Conservation (phyloP, 2,797 vertebrate genomes). For the Enteromius trimaculatus region DNA sequence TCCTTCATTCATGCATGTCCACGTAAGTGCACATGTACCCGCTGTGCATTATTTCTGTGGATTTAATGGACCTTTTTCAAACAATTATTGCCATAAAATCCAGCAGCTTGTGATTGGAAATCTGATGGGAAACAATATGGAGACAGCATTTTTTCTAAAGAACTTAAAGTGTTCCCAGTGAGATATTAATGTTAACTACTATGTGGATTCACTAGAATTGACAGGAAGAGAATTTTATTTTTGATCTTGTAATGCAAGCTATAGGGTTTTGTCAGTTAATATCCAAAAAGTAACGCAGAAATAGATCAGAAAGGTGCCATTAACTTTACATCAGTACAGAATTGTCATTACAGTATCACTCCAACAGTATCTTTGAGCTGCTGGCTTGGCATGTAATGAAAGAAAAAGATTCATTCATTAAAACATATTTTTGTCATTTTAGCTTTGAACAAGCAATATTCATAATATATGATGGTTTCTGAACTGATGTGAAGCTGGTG, state of each 20-base stretch:
- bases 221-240: background rate
- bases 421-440: slow-evolving; percentile 35
- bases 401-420: slow-evolving; percentile 60
- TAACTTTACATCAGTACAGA: slow-evolving; percentile 60
- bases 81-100: slow-evolving; percentile 65
- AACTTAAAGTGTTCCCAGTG: background rate
- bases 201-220: background rate
- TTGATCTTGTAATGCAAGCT: slow-evolving; percentile 5
- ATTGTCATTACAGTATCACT: slow-evolving; percentile 25
- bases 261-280: background rate
- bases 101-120: slow-evolving; percentile 63
- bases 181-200: background rate
- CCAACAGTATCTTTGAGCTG: slow-evolving; percentile 55
- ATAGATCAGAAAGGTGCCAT: slow-evolving; percentile 36
- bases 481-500: slow-evolving; percentile 67
- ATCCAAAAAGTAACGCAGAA: background rate
- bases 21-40: slow-evolving; percentile 53
- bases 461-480: slow-evolving; percentile 26
- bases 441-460: slow-evolving; percentile 24
- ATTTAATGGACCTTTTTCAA: slow-evolving; percentile 68
- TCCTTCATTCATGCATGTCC: slow-evolving; percentile 72
- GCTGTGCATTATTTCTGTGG: slow-evolving; percentile 65
- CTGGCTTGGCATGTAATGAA: slow-evolving; percentile 62
- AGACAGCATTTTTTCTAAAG: background rate
- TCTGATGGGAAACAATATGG: slow-evolving; percentile 1